These are phyloP conservation scores for Alligator mississippiensis DNA, from an alignment of 2,113 vertebrate genomes.

Conservation along the genomic window DNA sequence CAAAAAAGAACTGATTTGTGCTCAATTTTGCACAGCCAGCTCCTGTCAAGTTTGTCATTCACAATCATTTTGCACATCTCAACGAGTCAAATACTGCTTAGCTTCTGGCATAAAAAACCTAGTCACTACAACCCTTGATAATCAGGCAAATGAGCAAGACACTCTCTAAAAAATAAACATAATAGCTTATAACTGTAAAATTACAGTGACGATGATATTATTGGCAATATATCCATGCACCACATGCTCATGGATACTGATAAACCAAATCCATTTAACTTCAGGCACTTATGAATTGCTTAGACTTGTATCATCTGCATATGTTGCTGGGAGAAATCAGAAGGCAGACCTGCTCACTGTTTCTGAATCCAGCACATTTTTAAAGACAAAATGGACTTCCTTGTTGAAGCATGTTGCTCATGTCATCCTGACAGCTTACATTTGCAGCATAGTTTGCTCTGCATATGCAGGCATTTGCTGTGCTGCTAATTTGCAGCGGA, in stretches of 20 bases:
- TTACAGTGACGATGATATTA: background rate
- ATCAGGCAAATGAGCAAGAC: background rate
- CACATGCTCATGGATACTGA: background rate
- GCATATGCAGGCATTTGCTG: no score
- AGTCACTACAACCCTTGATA: background rate
- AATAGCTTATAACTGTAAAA: background rate
- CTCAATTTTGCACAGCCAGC: background rate
- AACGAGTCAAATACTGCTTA: background rate
- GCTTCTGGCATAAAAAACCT: background rate
- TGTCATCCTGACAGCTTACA: background rate
- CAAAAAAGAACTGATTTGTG: background rate
- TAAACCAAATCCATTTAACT: background rate
- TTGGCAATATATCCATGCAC: background rate
- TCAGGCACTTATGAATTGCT: rapidly evolving
- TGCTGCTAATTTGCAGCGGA: no score
- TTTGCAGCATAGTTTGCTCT: background rate
- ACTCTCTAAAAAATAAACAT: background rate
- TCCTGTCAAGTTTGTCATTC: background rate
- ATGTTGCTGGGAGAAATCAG: background rate
- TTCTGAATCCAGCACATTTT: background rate
- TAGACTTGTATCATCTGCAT: background rate
- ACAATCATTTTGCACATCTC: background rate
- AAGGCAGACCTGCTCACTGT: background rate
- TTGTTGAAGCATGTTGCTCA: background rate
- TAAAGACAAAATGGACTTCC: background rate